Conservation (phyloP, 2,113 vertebrate genomes). For the Gallinago paraguaiae region DNA sequence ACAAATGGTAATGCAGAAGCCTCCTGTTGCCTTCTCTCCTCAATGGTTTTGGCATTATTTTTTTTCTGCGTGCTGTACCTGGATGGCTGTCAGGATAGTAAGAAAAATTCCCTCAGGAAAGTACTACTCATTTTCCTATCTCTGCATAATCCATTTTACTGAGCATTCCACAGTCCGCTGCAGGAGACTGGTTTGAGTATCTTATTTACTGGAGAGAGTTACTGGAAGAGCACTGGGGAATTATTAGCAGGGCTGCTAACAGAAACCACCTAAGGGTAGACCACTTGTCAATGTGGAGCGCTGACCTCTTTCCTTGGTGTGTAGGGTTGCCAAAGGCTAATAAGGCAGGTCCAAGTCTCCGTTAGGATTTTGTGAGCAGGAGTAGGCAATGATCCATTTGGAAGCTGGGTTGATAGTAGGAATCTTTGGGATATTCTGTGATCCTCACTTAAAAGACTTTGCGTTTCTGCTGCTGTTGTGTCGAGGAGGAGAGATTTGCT, state of each 20-base stretch:
- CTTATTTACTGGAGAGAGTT: neutral
- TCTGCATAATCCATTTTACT: neutral
- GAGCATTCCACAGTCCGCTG: neutral
- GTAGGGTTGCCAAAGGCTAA: neutral
- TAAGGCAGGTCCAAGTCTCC: neutral
- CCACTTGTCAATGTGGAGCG: neutral
- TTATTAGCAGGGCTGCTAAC: neutral
- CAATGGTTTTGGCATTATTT: accelerated
- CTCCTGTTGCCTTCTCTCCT: neutral
- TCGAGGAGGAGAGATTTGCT: neutral
- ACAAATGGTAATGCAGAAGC: neutral
- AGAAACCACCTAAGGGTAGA: neutral
- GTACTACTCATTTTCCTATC: neutral
- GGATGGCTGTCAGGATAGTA: neutral
- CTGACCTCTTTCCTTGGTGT: neutral
- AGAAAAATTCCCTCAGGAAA: neutral
- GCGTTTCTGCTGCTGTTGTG: neutral
- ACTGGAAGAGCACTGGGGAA: neutral
- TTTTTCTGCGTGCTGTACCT: neutral
- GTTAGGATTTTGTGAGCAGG: neutral
- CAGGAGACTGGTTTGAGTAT: accelerated
- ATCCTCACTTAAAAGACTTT: neutral
- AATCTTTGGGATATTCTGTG: neutral
- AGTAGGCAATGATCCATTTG: neutral
- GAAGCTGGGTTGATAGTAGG: neutral